A percentile compares a stretch with the other conserved stretches of the same genome.
phyloP scores from a whole-genome alignment of 1,140 invertebrate species.

The Leptopilina clavipes region DNA sequence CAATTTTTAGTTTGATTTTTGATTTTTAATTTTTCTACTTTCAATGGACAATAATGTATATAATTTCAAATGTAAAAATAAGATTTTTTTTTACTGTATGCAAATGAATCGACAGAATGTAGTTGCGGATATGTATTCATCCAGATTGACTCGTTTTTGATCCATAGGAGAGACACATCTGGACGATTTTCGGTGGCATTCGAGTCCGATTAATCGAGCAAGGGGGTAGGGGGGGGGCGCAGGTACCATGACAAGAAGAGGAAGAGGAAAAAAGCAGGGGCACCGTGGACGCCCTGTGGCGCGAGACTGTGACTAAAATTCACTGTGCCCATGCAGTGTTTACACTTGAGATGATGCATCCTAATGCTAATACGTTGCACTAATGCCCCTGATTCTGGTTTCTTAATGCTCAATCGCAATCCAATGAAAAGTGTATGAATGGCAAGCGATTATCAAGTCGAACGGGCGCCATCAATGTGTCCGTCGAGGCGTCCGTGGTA shows the following conservation, averaged over 20 bases:
- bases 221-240: neutral
- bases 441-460: conserved; percentile 75
- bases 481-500: conserved; percentile 74
- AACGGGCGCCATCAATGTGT: conserved; percentile 74
- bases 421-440: conserved; percentile 76
- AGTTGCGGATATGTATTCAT: too few species aligned
- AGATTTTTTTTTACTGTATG: too few species aligned
- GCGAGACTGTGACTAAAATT: conserved; percentile 73
- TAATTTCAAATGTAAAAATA: too few species aligned
- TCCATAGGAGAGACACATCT: conserved; percentile 3
- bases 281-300: conserved; percentile 65
- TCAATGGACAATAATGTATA: too few species aligned
- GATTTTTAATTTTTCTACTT: too few species aligned
- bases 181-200: conserved; percentile 3
- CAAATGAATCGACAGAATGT: neutral
- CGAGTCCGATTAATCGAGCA: conserved; percentile 20
- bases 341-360: conserved; percentile 76
- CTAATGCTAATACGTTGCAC: conserved; percentile 73
- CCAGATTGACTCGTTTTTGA: conserved; percentile 13
- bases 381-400: conserved; percentile 63
- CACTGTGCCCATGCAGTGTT: conserved; percentile 74
- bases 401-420: conserved; percentile 76
- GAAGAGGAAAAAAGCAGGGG: conserved; percentile 41
- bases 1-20: too few species aligned
- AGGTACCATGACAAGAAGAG: conserved; percentile 13